Evolutionary conservation across 2,888 invertebrate species (phyloP).

Genomic region (Eupithecia abbreviata): DNA sequence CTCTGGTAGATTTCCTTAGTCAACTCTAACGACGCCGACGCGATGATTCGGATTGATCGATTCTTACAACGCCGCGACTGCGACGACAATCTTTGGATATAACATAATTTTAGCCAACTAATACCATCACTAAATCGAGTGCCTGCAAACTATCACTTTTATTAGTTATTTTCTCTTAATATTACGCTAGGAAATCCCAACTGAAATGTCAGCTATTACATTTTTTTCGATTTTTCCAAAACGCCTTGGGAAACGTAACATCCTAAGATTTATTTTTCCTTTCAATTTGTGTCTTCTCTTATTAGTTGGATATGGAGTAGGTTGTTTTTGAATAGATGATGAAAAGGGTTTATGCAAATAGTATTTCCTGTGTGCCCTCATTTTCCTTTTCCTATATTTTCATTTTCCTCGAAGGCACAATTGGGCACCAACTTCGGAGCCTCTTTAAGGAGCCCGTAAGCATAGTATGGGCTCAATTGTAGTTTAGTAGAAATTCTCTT

Average conservation of each 20-base stretch:
- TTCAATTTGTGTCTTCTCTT: constrained; percentile 28
- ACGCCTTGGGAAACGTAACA: constrained; percentile 30
- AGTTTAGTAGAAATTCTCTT: neutral
- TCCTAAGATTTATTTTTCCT: constrained; percentile 29
- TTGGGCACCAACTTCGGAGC: neutral
- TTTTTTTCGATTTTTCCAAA: neutral
- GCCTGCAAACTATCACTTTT: neutral
- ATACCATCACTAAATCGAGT: neutral
- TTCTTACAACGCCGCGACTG: neutral
- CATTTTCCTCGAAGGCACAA: constrained; percentile 7
- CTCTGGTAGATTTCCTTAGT: neutral
- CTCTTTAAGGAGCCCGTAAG: neutral
- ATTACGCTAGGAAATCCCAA: neutral
- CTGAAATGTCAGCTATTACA: neutral
- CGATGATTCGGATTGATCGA: neutral
- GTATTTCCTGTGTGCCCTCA: constrained; percentile 14
- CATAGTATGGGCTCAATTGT: neutral
- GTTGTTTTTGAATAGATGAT: constrained; percentile 17
- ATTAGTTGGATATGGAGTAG: constrained; percentile 24
- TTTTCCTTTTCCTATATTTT: constrained; percentile 29
- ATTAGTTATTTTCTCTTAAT: neutral
- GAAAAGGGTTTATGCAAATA: constrained; percentile 14
- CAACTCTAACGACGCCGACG: neutral
- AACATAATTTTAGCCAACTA: neutral
- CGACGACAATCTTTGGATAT: neutral